Evolutionary conservation across 2,797 vertebrate species (phyloP), one percentile per base, ranked within the genome.

Genomic region (Halcyon smyrnensis): DNA sequence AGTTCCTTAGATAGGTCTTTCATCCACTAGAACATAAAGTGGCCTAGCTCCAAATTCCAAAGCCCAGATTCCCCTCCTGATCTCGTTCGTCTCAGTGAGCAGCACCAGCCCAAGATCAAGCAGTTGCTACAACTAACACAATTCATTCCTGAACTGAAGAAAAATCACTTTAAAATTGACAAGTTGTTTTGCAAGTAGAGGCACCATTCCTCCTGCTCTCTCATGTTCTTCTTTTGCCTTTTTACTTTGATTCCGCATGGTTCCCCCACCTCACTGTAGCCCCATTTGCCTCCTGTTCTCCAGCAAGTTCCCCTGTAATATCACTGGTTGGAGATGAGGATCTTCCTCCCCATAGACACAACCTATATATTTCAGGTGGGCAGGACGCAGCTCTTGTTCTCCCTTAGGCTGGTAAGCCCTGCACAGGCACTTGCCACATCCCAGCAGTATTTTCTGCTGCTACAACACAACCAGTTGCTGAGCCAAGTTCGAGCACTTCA

Each of bases 371-470:
- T 53, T 27, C 63, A 46, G 8, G 48, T 3, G 4, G 30, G 27
- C 57, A 50, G 28, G 18, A 81, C 41, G 28, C 12, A 48, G 15
- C 15, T n/a, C 13, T 73, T 54, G 8, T 13, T 86, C 56, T 75
- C 25, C 28, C 10, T 39, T 37, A 39, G 45, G 25, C 23, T 50
- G 23, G 6, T n/a, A 16, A 6, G 45, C 11, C 46, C 65, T 75
- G 37, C 13, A 51, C 0, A 0, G 37, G 20, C 28, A 65, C 28
- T 84, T 48, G 32, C 12, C 3, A 1, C 6, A 3, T 60, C 70
- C 24, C 64, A 68, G 19, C n/a, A 53, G 4, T 74, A 41, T 43
- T 80, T 80, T 85, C 41, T 92, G 34, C 39, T 37, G 43, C 45
- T 17, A 10, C 8, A 53, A 12, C 18, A 51, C 64, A 78, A n/a